Percentiles rank a stretch among this genome's conserved stretches.
Conservation (phyloP, 1,140 invertebrate genomes). For the Zaprionus nigranus region DNA sequence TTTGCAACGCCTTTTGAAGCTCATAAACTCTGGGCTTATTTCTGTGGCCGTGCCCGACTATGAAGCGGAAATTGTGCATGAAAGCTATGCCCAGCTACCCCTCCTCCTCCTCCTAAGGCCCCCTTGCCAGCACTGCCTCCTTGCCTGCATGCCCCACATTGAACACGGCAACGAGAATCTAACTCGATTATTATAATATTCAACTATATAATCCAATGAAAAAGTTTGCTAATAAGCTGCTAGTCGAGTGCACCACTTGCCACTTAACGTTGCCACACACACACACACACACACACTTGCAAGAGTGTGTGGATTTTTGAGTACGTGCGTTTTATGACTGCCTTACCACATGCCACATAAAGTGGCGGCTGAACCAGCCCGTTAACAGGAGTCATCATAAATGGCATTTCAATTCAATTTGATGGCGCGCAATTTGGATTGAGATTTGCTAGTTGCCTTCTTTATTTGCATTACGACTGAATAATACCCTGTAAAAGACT, state of each 20-base stretch:
- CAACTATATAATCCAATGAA: slow-evolving; percentile 78
- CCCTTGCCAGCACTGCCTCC: not conserved
- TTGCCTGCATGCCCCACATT: not conserved
- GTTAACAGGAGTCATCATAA: slow-evolving; percentile 28
- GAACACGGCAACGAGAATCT: slow-evolving; percentile 56
- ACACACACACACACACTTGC: not conserved
- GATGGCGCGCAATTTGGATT: slow-evolving; percentile 7
- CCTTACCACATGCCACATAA: slow-evolving; percentile 19
- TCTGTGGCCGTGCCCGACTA: slow-evolving; percentile 54
- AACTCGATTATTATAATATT: slow-evolving; percentile 82
- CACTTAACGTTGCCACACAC: slow-evolving; percentile 54
- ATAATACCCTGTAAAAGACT: not conserved
- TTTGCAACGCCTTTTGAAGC: not conserved
- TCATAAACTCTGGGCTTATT: slow-evolving; percentile 79
- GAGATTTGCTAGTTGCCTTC: not conserved
- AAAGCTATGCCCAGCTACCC: slow-evolving; percentile 55
- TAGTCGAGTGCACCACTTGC: slow-evolving; percentile 66
- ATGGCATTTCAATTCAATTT: slow-evolving; percentile 22
- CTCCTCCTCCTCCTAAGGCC: slow-evolving; percentile 8
- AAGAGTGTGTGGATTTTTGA: slow-evolving; percentile 11
- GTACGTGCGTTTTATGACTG: slow-evolving; percentile 23
- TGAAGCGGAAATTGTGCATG: slow-evolving; percentile 79
- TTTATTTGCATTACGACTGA: not conserved
- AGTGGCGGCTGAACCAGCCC: not conserved
- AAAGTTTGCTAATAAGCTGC: slow-evolving; percentile 80